Percentiles rank a stretch among this genome's conserved stretches.
These are phyloP conservation scores for Bubo scandiacus DNA, from an alignment of 2,113 vertebrate genomes.

Conservation along the genomic window DNA sequence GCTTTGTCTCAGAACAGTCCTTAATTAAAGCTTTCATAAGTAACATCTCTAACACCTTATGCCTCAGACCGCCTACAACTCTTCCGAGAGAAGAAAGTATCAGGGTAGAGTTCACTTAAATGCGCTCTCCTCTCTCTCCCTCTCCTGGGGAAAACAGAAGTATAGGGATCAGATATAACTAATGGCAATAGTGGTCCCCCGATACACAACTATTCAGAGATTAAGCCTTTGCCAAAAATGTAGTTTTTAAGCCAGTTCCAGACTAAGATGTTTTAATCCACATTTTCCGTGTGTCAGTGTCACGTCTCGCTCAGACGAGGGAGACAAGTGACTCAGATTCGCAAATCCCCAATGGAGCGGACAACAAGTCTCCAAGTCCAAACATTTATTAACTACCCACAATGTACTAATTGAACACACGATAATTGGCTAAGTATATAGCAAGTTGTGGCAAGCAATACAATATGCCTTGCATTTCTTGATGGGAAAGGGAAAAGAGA, in stretches of 20 bases:
- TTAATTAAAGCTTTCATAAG: not conserved
- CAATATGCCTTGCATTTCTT: too few relatives aligned
- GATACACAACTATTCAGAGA: not conserved
- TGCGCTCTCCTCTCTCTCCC: too few relatives aligned
- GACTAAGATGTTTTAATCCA: not conserved
- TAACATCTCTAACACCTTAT: not conserved
- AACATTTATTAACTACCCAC: too few relatives aligned
- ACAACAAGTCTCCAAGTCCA: too few relatives aligned
- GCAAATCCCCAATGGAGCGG: too few relatives aligned
- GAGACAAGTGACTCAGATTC: too few relatives aligned
- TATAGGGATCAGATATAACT: not conserved
- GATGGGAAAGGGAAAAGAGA: too few relatives aligned
- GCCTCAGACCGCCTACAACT: accelerated
- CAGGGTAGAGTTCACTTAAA: accelerated
- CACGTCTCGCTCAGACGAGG: too few relatives aligned
- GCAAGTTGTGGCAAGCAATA: too few relatives aligned
- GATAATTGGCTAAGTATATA: too few relatives aligned
- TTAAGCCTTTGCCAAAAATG: not conserved
- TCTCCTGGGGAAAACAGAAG: not conserved
- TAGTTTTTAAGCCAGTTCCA: not conserved
- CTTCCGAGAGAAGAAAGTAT: not conserved
- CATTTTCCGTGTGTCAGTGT: not conserved
- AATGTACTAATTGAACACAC: too few relatives aligned
- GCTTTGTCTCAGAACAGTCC: not conserved
- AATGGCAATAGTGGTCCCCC: accelerated